Evolutionary conservation across 2,888 invertebrate species (phyloP).

Genomic region (Diadromus collaris): DNA sequence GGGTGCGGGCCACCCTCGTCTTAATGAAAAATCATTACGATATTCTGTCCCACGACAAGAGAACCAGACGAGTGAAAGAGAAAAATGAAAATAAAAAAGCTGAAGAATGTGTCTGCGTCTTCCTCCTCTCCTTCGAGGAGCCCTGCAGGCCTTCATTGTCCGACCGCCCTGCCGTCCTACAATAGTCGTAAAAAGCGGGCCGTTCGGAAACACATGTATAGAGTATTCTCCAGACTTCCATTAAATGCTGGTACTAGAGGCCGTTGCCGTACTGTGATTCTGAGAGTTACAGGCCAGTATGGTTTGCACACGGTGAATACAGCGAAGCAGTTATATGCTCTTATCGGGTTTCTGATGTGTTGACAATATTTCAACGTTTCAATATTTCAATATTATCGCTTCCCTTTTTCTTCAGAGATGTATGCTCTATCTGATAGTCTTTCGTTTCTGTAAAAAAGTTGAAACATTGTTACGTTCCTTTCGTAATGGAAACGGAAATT

Average conservation of each 20-base stretch:
- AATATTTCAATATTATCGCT: no score
- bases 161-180: constrained; percentile 32
- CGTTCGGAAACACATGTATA: constrained; percentile 32
- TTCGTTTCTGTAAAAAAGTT: no score
- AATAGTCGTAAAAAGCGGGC: constrained; percentile 43
- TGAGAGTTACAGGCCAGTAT: neutral
- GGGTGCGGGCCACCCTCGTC: constrained; percentile 46
- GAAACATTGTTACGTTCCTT: no score
- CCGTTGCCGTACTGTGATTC: neutral
- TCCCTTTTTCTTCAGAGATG: no score
- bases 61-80: constrained; percentile 26
- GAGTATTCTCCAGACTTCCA: constrained; percentile 20
- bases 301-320: neutral
- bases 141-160: constrained; percentile 43
- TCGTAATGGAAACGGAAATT: no score
- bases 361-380: no score
- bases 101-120: constrained; percentile 21
- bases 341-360: neutral
- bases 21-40: constrained; percentile 70
- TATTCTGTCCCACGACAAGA: constrained; percentile 56
- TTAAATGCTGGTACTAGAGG: constrained; percentile 51
- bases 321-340: neutral
- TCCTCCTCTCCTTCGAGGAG: constrained; percentile 36
- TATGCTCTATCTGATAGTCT: no score
- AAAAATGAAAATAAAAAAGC: constrained; percentile 39